phyloP scores from a whole-genome alignment of 2,113 vertebrate genomes.

The Corythoichthys intestinalis region DNA sequence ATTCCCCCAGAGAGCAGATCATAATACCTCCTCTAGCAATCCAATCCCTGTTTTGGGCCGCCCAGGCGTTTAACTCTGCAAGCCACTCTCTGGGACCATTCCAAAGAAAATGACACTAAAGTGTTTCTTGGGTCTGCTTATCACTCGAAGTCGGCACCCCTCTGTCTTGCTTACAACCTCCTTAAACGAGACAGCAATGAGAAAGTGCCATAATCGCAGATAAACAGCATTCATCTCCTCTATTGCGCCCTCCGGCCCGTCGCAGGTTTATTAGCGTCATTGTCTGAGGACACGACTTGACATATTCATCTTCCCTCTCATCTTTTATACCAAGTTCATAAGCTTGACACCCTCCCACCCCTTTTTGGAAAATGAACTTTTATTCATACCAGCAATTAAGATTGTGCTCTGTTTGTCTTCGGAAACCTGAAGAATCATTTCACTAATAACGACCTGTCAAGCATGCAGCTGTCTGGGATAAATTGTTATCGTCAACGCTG shows the following conservation, averaged over 20 bases:
- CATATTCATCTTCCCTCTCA: conserved; percentile 63
- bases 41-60: conserved; percentile 43
- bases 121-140: conserved; percentile 36
- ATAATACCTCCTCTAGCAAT: conserved; percentile 61
- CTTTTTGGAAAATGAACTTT: conserved; percentile 69
- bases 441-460: conserved; percentile 80
- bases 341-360: conserved; percentile 34
- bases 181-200: conserved; percentile 45
- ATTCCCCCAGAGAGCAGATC: conserved; percentile 48
- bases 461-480: conserved; percentile 80
- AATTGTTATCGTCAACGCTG: conserved; percentile 70
- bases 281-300: conserved; percentile 57
- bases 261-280: conserved; percentile 62
- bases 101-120: conserved; percentile 16
- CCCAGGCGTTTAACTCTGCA: conserved; percentile 8
- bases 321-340: conserved; percentile 65
- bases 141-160: conserved; percentile 18
- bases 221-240: conserved; percentile 67
- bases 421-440: conserved; percentile 75
- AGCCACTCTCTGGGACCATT: conserved; percentile 28
- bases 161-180: conserved; percentile 33
- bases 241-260: conserved; percentile 58
- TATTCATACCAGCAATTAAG: conserved; percentile 78
- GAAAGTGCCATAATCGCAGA: conserved; percentile 50
- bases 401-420: conserved; percentile 73